Base-by-base conservation (phyloP, 2,888 invertebrate genomes). In the Pseudeuparius sepicola region DNA sequence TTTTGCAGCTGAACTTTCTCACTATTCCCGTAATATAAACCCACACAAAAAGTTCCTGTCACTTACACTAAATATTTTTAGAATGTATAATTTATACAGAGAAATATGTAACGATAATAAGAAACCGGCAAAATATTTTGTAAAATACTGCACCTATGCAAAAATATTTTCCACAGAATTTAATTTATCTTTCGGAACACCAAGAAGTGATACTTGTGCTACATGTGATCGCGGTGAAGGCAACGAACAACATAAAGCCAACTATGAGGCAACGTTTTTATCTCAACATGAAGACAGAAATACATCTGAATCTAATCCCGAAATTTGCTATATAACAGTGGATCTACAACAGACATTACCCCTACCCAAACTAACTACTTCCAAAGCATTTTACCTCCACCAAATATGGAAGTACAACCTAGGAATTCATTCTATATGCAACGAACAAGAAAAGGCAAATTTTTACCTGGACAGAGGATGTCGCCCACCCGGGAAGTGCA, bases 1-100 rank as follows among this genome's bases (percentile, higher is more conserved):
- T 32, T 32, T 32, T 14, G 24, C 32, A 32, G 32, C 24, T 28
- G 24, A 32, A 24, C 32, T 29, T 29, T 29, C 30, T 17, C 30
- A 29, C 15, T 29, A 29, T 17, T 29, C 30, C 30, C 30, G 30
- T 29, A 29, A 29, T 17, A 17, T 29, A 29, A 17, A 29, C 30
- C 30, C 30, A 17, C 30, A 29, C 30, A 29, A 29, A 29, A 29
- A 29, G 16, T 29, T n/a, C n/a, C n/a, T 29, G 30, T 29, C 16
- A 17, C 30, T 17, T 29, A 29, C 30, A 29, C 30, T 29, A 17
- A 20, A 12, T 29, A 29, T 29, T 29, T 15, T 17, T 9, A 29
- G 16, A 24, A 29, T 29, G 4, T 15, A 29, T 29, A 14, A 29
- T 3, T 29, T 29, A 17, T 29, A 29, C 14, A 29, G 17, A n/a